Evolutionary conservation across 2,888 invertebrate species (phyloP), one percentile per base, ranked within the genome.

Genomic region (Scaptomyza caliginosa): DNA sequence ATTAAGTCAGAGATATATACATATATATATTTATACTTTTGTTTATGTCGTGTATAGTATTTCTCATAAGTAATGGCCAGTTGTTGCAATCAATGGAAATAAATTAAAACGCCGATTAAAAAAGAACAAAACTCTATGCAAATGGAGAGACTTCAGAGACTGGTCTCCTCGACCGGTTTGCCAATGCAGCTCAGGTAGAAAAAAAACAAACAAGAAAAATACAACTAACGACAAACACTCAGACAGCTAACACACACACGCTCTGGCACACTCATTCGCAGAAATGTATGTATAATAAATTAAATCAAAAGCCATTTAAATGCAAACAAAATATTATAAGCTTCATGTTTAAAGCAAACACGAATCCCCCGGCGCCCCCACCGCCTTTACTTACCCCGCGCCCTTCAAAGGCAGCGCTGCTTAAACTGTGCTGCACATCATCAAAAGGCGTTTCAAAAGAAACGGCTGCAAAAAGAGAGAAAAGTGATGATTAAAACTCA

Each of bases 81-180:
- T 63, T 83, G 73, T 58, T 67, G 81, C 81, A 81, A 81, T 81
- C 81, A 81, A 81, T 84, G 66, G 52, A 84, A 80, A 86, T 84
- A 86, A 81, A 81, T 81, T 69, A 74, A 74, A 77, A 63, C 43
- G 51, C 21, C 76, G 79, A 69, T 77, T 68, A 69, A 86, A 79
- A 67, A 83, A 77, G 79, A 83, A 83, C 86, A 85, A 85, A 82
- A 87, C 71, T 76, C 65, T 85, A 83, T 83, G 83, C 86, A 83
- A 83, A 83, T 83, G 45, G 17, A 34, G 28, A 45, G 28, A 19
- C 26, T 28, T 34, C 10, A n/a, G 13, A 34, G 54, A 76, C 62
- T 52, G 75, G 43, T 28, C 60, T 77, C 24, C 24, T 66, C 46
- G 45, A 83, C 84, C 79, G 83, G 83, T 85, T 80, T 85, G 7